Conservation (phyloP, 2,113 vertebrate genomes). For the Chroicocephalus ridibundus region DNA sequence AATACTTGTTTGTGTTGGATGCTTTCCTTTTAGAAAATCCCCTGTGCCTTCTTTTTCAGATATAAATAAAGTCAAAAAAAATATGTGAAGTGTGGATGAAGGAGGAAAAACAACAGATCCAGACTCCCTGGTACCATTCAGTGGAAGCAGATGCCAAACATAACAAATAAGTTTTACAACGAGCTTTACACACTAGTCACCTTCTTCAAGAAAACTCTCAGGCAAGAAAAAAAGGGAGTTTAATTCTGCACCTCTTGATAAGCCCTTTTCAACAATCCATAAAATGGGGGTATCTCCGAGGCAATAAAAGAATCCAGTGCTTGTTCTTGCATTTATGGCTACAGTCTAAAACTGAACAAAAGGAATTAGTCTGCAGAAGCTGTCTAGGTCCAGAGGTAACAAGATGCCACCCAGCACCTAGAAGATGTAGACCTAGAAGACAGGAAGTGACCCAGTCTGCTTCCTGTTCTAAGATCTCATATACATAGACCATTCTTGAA, state of each 20-base stretch:
- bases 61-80: slow-evolving; percentile 56
- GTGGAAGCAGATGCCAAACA: slow-evolving; percentile 31
- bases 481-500: background rate
- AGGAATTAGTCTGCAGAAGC: background rate
- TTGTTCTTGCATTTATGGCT: background rate
- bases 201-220: slow-evolving; percentile 19
- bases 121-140: slow-evolving; percentile 60
- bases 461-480: background rate
- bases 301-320: background rate
- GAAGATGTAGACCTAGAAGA: background rate
- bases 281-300: background rate
- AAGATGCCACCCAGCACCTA: background rate
- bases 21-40: background rate
- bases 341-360: background rate
- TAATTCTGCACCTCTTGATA: background rate
- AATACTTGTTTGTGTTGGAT: slow-evolving; percentile 49
- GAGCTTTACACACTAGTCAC: background rate
- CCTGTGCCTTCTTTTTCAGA: background rate
- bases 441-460: background rate
- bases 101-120: slow-evolving; percentile 42
- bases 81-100: slow-evolving; percentile 33
- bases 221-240: background rate
- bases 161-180: slow-evolving; percentile 51
- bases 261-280: background rate
- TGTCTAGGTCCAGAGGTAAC: background rate